Evolutionary conservation across 1,140 invertebrate species (phyloP).

Genomic region (Brachystomella parvula): DNA sequence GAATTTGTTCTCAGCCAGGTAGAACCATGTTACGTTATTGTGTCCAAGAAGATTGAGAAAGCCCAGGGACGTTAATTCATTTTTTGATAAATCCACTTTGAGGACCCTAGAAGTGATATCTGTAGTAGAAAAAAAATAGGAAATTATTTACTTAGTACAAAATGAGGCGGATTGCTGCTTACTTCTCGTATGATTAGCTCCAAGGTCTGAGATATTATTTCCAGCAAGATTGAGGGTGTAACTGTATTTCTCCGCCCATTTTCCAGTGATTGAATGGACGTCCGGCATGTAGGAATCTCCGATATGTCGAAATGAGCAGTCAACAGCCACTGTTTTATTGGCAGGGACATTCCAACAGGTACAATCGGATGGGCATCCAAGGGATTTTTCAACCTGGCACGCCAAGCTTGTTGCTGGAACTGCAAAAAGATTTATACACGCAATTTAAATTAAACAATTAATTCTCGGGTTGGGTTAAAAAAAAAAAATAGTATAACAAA

Average conservation of each 20-base stretch:
- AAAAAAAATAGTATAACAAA: background rate
- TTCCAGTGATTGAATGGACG: background rate
- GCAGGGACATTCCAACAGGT: slow-evolving; percentile 27
- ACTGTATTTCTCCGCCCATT: slow-evolving; percentile 8
- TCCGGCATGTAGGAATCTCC: slow-evolving; percentile 1
- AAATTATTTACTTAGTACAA: background rate
- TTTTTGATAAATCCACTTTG: slow-evolving; percentile 22
- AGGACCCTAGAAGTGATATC: slow-evolving; percentile 18
- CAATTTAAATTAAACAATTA: slow-evolving; percentile 2
- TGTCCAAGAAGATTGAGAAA: slow-evolving; percentile 16
- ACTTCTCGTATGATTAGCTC: slow-evolving; percentile 1
- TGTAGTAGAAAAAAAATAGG: slow-evolving; percentile 15
- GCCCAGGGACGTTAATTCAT: slow-evolving; percentile 16
- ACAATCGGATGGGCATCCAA: slow-evolving; percentile 27
- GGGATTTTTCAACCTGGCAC: slow-evolving; percentile 16
- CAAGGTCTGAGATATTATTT: slow-evolving; percentile 6
- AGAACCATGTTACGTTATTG: slow-evolving; percentile 32
- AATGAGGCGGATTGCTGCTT: background rate
- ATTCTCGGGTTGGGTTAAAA: background rate
- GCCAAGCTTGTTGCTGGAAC: slow-evolving; percentile 19
- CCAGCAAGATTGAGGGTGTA: slow-evolving; percentile 19
- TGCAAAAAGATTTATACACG: slow-evolving; percentile 8
- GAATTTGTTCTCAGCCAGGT: slow-evolving; percentile 30
- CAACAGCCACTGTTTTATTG: slow-evolving; percentile 21
- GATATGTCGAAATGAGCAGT: slow-evolving; percentile 16